phyloP scores from a whole-genome alignment of 2,888 invertebrate species.

The Luperina nickerlii region DNA sequence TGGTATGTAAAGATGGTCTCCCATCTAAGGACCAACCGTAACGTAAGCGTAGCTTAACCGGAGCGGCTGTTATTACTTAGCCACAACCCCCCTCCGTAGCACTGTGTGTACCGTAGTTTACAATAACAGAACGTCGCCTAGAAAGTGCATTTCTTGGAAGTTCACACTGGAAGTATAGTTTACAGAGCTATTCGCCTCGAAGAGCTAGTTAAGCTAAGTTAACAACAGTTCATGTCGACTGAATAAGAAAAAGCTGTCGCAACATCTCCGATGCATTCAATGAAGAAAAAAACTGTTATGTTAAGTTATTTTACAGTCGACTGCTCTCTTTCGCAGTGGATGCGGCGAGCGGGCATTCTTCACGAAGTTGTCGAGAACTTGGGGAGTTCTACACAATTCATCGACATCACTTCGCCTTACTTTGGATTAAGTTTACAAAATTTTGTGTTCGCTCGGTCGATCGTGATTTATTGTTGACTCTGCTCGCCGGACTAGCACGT shows the following conservation, averaged over 20 bases:
- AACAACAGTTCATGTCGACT: conserved; percentile 71
- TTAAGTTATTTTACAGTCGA: conserved; percentile 82
- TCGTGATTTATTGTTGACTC: conserved; percentile 74
- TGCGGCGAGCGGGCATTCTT: conserved; percentile 74
- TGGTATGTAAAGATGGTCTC: not conserved
- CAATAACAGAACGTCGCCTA: conserved; percentile 30
- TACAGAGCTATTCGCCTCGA: conserved; percentile 52
- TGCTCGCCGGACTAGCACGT: conserved; percentile 59
- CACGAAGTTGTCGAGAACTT: conserved; percentile 76
- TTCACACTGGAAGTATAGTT: conserved; percentile 44
- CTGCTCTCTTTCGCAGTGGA: conserved; percentile 74
- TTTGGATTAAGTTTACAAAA: conserved; percentile 80
- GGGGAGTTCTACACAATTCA: conserved; percentile 76
- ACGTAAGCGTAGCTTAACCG: not conserved
- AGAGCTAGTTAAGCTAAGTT: conserved; percentile 72
- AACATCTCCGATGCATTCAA: conserved; percentile 58
- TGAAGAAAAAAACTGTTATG: conserved; percentile 74
- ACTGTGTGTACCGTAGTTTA: not conserved
- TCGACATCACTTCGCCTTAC: conserved; percentile 75
- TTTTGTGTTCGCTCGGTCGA: conserved; percentile 74
- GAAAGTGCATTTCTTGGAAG: conserved; percentile 20
- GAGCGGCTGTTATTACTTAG: not conserved
- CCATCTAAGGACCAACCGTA: not conserved
- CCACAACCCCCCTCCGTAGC: not conserved
- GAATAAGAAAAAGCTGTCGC: conserved; percentile 69